phyloP scores from a whole-genome alignment of 2,113 vertebrate genomes.

The Neodon shergylaensis region DNA sequence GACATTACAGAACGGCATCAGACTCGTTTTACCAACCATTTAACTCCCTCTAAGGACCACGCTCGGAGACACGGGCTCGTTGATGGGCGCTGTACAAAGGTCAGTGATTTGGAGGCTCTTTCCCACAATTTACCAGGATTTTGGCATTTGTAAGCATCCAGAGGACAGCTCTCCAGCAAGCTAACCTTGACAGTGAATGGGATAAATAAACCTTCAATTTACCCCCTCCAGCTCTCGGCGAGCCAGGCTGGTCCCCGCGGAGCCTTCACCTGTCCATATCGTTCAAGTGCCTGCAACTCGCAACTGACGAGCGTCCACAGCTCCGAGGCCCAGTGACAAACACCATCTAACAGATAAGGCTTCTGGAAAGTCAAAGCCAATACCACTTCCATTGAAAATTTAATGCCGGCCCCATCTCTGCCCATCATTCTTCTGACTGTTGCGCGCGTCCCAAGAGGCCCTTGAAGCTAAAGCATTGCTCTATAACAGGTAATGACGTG shows the following conservation, averaged over 20 bases:
- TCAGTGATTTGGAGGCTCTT: slow-evolving; percentile 95
- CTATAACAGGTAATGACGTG: slow-evolving; percentile 99
- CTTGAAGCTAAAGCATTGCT: slow-evolving; percentile 92
- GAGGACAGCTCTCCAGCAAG: slow-evolving; percentile 98
- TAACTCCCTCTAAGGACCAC: slow-evolving; percentile 93
- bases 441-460: slow-evolving; percentile 90
- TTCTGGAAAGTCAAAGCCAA: slow-evolving; percentile 98
- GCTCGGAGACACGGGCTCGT: slow-evolving; percentile 93
- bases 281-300: slow-evolving; percentile 94
- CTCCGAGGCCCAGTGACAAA: slow-evolving; percentile 96
- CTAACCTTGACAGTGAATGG: slow-evolving; percentile 99
- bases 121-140: slow-evolving; percentile 98
- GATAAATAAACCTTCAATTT: slow-evolving; percentile 99
- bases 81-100: slow-evolving; percentile 97
- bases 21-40: slow-evolving; percentile 86
- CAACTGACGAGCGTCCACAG: slow-evolving; percentile 90
- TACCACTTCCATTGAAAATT: slow-evolving; percentile 95
- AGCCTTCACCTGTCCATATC: slow-evolving; percentile 99
- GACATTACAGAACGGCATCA: slow-evolving; percentile 83
- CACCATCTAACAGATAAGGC: slow-evolving; percentile 95
- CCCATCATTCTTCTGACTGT: slow-evolving; percentile 90
- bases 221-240: slow-evolving; percentile 90
- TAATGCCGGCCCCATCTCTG: slow-evolving; percentile 95
- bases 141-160: slow-evolving; percentile 99
- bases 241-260: slow-evolving; percentile 93